Conservation (phyloP, 2,888 invertebrate species). For the Andrena trimmerana region DNA sequence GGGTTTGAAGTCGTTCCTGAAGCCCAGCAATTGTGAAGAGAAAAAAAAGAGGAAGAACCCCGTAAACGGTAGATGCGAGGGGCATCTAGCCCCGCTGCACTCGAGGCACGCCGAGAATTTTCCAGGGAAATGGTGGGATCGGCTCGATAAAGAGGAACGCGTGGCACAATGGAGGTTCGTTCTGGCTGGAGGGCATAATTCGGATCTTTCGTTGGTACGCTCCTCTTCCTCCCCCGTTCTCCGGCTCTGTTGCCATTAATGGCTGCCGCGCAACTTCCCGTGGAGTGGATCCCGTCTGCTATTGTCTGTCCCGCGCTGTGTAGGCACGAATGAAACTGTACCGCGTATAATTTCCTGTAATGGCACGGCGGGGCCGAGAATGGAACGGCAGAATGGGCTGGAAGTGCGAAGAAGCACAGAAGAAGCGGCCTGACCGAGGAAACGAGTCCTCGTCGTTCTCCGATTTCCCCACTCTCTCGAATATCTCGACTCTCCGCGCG, state of each 20-base stretch:
- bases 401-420: neutral
- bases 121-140: conserved; percentile 2
- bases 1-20: too few relatives aligned
- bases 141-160: conserved; percentile 30
- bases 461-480: neutral
- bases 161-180: conserved; percentile 52
- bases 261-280: conserved; percentile 39
- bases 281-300: conserved; percentile 28
- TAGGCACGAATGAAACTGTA: conserved; percentile 37
- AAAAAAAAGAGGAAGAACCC: too few relatives aligned
- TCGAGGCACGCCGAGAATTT: neutral
- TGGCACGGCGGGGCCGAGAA: conserved; percentile 24
- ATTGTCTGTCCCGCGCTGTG: conserved; percentile 40
- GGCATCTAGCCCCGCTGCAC: too few relatives aligned
- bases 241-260: conserved; percentile 39
- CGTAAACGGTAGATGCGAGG: too few relatives aligned
- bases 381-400: conserved; percentile 6
- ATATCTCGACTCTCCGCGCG: too few relatives aligned
- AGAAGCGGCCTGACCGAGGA: neutral
- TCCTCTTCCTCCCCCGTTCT: conserved; percentile 7
- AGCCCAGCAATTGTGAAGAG: too few relatives aligned
- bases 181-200: conserved; percentile 56
- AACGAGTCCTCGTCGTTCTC: neutral
- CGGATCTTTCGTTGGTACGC: conserved; percentile 49
- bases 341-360: conserved; percentile 39